Percentiles rank a stretch among this genome's conserved stretches.
phyloP scores from a whole-genome alignment of 1,140 invertebrate genomes.

The Vollenhovia emeryi region DNA sequence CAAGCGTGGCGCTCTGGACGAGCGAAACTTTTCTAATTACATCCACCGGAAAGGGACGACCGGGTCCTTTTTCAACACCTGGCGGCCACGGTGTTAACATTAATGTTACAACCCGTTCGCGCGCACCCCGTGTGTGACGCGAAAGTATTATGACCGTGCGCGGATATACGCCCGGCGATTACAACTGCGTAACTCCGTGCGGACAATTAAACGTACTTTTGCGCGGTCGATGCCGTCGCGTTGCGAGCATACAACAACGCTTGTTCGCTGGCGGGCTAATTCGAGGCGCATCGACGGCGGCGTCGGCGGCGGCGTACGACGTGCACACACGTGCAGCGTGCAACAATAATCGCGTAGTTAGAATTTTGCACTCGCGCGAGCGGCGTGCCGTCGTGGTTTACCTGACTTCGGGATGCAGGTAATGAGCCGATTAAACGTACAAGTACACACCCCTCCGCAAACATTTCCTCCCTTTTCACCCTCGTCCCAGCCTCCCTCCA shows the following conservation, averaged over 20 bases:
- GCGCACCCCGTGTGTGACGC: not conserved
- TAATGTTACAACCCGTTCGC: not conserved
- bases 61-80: not conserved
- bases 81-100: not conserved
- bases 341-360: constrained; percentile 53
- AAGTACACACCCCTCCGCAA: constrained; percentile 47
- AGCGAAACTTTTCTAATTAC: not conserved
- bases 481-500: not conserved
- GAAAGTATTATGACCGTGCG: not conserved
- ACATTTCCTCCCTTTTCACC: constrained; percentile 48
- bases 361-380: constrained; percentile 34
- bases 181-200: constrained; percentile 2
- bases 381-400: constrained; percentile 32
- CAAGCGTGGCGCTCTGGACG: not conserved
- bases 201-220: constrained; percentile 42
- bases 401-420: constrained; percentile 52
- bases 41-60: not conserved
- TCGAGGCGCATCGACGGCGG: not conserved
- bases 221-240: not conserved
- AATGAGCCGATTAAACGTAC: constrained; percentile 60
- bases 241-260: not conserved
- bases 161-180: not conserved
- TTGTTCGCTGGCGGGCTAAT: constrained; percentile 39
- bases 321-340: constrained; percentile 8
- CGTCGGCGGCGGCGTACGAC: not conserved